Evolutionary conservation across 2,888 invertebrate genomes (phyloP).

Genomic region (Cancer borealis): DNA sequence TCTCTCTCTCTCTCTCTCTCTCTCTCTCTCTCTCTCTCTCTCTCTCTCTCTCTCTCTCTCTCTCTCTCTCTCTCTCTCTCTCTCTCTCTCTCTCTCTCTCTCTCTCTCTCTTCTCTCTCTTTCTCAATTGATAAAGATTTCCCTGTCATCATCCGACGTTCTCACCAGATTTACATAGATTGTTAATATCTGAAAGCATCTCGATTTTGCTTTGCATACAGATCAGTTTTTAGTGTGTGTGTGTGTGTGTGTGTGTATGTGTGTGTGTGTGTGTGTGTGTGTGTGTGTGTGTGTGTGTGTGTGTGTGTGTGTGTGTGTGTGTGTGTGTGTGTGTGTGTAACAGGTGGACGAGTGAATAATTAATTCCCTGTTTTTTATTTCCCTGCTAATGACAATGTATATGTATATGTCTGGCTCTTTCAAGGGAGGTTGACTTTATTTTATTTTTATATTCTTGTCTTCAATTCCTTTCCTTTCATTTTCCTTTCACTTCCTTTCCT

Average conservation of each 20-base stretch:
- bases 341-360: background rate
- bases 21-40: conserved; percentile 5
- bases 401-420: background rate
- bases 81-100: conserved; percentile 35
- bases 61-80: conserved; percentile 40
- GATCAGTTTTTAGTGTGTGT: background rate
- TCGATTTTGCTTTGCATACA: conserved; percentile 29
- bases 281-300: background rate
- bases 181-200: background rate
- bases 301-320: too few relatives aligned
- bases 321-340: background rate
- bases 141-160: background rate
- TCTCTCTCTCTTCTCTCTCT: conserved; percentile 30
- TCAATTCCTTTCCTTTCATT: background rate
- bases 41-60: conserved; percentile 34
- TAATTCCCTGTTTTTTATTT: background rate
- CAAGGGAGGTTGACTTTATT: background rate
- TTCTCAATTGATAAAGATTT: background rate
- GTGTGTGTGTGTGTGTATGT: background rate
- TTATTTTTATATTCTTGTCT: background rate
- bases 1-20: conserved; percentile 40
- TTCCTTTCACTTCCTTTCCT: background rate
- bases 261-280: background rate
- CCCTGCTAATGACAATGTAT: background rate
- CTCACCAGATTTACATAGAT: background rate